phyloP scores from a whole-genome alignment of 2,888 invertebrate genomes.

The Hedya salicella region DNA sequence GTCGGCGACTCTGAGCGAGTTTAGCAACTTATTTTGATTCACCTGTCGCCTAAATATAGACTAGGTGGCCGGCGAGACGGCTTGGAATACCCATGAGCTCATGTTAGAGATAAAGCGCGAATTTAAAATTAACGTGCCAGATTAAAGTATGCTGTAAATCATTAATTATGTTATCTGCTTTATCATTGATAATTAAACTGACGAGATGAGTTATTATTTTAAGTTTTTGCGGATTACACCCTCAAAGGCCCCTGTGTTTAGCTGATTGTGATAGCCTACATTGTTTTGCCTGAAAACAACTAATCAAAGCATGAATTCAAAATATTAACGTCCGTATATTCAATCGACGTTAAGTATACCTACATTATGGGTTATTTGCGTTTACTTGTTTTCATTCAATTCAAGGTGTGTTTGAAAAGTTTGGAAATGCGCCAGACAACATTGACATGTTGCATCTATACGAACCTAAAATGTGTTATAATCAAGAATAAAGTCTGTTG shows the following conservation, averaged over 20 bases:
- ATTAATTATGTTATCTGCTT: no score
- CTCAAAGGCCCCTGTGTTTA: no score
- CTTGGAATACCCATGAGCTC: neutral
- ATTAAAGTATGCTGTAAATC: no score
- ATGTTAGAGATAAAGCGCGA: neutral
- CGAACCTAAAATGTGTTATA: neutral
- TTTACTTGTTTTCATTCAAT: conserved; percentile 20
- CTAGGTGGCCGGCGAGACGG: neutral
- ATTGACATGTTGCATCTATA: conserved; percentile 6
- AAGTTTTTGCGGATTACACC: neutral
- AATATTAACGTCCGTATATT: conserved; percentile 1
- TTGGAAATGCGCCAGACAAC: conserved; percentile 29
- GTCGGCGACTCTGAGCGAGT: conserved; percentile 55
- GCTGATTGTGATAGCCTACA: no score
- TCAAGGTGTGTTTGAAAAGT: conserved; percentile 12
- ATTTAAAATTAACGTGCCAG: no score
- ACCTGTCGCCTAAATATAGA: conserved; percentile 33
- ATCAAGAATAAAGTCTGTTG: neutral
- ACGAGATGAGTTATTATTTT: no score
- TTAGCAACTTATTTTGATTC: conserved; percentile 40
- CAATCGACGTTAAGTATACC: neutral
- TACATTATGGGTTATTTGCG: neutral
- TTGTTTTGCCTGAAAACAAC: no score
- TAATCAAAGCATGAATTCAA: no score
- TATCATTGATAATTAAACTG: no score